Evolutionary conservation across 2,797 vertebrate genomes (phyloP).

Genomic region (Bovichtus variegatus): DNA sequence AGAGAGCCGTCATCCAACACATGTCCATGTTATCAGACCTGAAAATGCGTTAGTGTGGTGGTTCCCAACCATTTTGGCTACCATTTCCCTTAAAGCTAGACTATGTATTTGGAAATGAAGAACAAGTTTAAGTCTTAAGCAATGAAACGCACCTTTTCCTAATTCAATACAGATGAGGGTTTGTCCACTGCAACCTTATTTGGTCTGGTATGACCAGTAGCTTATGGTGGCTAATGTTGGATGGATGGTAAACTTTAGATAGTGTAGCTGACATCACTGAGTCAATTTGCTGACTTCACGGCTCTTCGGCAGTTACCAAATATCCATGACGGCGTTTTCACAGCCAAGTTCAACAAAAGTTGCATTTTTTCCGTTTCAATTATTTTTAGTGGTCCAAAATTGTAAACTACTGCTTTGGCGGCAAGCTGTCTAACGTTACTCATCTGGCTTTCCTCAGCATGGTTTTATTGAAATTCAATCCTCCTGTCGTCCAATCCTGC

Average conservation of each 20-base stretch:
- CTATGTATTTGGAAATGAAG: not conserved
- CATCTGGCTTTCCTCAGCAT: not conserved
- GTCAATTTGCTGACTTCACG: not conserved
- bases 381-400: too few species aligned
- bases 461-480: constrained; percentile 13
- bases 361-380: too few species aligned
- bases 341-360: not conserved
- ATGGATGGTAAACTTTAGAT: too few species aligned
- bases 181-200: not conserved
- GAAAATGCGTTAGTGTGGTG: not conserved
- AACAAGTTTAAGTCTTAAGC: not conserved
- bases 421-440: not conserved
- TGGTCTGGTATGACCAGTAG: not conserved
- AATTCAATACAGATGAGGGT: not conserved
- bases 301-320: not conserved
- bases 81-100: not conserved
- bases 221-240: too few species aligned
- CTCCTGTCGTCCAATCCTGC: constrained; percentile 10
- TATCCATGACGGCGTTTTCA: not conserved
- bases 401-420: too few species aligned
- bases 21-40: constrained; percentile 13
- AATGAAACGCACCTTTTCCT: not conserved
- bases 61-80: not conserved
- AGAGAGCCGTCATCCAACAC: not conserved
- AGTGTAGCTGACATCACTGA: not conserved